Percentiles rank a stretch among this genome's conserved stretches.
Evolutionary conservation across 2,797 vertebrate species (phyloP).

Genomic region (Toxotes lorentzi): DNA sequence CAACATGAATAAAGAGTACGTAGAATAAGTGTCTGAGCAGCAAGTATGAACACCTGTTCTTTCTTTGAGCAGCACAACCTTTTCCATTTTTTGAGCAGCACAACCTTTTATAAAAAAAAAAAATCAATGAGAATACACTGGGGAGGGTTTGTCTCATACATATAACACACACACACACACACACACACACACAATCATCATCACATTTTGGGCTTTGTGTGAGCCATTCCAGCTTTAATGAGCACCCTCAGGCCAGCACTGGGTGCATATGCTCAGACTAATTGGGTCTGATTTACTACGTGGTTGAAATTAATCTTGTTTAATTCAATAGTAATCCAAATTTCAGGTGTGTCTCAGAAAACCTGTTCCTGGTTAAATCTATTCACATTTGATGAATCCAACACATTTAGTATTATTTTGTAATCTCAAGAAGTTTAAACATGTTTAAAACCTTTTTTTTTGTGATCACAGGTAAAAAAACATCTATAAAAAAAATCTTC

Average conservation of each 20-base stretch:
- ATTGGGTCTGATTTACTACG: neutral
- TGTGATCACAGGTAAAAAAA: neutral
- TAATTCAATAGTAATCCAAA: constrained; percentile 6
- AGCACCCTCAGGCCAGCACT: constrained; percentile 23
- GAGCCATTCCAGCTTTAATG: constrained; percentile 27
- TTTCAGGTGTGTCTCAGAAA: constrained; percentile 5
- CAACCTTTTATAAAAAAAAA: neutral
- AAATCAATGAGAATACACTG: neutral
- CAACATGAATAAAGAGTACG: neutral
- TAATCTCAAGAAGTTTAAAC: neutral
- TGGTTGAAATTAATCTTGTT: constrained; percentile 20
- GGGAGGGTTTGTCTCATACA: neutral
- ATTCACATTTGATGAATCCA: neutral
- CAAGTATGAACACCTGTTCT: neutral
- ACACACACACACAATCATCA: neutral
- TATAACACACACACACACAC: neutral
- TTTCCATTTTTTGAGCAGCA: too few relatives aligned
- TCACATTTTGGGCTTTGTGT: constrained; percentile 1
- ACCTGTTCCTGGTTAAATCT: neutral
- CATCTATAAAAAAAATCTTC: neutral
- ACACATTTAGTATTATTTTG: neutral
- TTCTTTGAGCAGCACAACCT: neutral
- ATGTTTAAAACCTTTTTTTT: too few relatives aligned
- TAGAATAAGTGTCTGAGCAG: neutral
- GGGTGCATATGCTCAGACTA: constrained; percentile 5